Evolutionary conservation across 2,888 invertebrate genomes (phyloP), one percentile per base, ranked within the genome.

Genomic region (Synanthedon vespiformis): DNA sequence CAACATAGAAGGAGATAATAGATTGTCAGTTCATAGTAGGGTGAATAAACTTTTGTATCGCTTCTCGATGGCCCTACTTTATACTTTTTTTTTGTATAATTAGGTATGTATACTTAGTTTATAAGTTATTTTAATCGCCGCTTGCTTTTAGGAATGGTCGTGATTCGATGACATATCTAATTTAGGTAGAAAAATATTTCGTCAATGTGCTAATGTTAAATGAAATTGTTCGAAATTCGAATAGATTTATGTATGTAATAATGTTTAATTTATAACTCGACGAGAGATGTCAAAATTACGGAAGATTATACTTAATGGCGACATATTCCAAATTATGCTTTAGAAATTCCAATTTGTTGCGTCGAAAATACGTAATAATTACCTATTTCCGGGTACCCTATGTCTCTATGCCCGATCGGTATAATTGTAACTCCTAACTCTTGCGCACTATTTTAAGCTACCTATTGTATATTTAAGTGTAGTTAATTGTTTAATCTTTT

Each of bases 121-220:
- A n/a, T 58, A 57, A 58, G 55, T 56, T 60, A 58, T 55, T 55
- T 54, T 57, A 52, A 68, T 71, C 74, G 74, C 74, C 65, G 84
- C 85, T 83, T 78, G 83, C 77, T 77, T 75, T 68, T 80, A 77
- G 72, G 70, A 64, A 76, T 73, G 73, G 78, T 74, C 78, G 86
- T 86, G 86, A 86, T 83, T 77, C 73, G 72, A 82, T 83, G 74
- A 87, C 86, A 87, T 87, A 87, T 87, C 86, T 84, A 80, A 77
- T 70, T 72, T 85, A 86, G 83, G 74, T 86, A 87, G 82, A 80
- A 63, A 76, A 77, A 74, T 78, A 65, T 78, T 74, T 77, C 70
- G 75, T 75, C 72, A 61, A 73, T 81, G 78, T 82, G 79, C 66
- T 68, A 68, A 63, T 60, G 59, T 62, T 48, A 44, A 34, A 41